These are phyloP conservation scores for Neuroscelio doddi DNA, from an alignment of 2,888 invertebrate species.

Conservation along the genomic window DNA sequence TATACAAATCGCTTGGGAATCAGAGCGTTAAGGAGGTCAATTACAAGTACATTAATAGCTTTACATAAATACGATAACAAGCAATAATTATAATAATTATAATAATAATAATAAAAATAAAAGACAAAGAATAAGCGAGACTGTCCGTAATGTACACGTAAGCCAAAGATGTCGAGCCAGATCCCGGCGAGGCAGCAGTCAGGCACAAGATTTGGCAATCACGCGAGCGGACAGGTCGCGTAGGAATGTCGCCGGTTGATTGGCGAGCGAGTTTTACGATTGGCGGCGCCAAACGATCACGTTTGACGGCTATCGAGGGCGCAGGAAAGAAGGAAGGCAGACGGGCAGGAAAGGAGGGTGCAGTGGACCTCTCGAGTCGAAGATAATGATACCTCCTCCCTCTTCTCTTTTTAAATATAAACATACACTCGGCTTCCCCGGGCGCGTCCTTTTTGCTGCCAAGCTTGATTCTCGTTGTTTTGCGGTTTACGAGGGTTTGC, in stretches of 20 bases:
- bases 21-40: no score
- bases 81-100: no score
- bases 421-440: constrained; percentile 24
- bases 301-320: constrained; percentile 48
- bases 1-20: no score
- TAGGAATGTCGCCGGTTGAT: constrained; percentile 50
- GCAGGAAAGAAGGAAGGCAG: constrained; percentile 15
- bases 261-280: constrained; percentile 61
- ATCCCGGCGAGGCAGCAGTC: no score
- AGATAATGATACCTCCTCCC: constrained; percentile 41
- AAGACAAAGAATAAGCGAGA: no score
- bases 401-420: constrained; percentile 43
- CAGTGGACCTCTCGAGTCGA: constrained; percentile 18
- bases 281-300: constrained; percentile 63
- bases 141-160: no score
- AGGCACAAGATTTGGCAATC: constrained; percentile 37
- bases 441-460: constrained; percentile 35
- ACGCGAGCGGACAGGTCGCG: constrained; percentile 27
- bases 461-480: constrained; percentile 37
- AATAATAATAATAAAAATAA: no score
- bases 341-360: no score
- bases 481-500: constrained; percentile 61
- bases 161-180: no score
- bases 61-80: no score
- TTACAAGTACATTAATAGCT: no score